These are phyloP conservation scores for Meteorus sp. DNA, from an alignment of 1,140 invertebrate genomes.

Conservation along the genomic window DNA sequence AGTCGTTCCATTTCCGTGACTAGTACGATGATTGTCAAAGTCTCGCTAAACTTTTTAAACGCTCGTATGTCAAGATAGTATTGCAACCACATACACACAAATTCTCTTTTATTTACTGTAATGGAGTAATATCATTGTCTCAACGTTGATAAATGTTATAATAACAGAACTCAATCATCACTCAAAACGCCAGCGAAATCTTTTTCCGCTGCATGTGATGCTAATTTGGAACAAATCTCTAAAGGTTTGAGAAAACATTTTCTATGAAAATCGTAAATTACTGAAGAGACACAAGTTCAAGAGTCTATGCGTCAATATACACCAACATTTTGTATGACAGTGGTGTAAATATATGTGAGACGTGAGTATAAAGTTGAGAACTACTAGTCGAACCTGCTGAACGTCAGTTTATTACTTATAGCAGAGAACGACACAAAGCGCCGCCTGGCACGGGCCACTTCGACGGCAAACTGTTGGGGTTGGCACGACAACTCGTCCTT, in stretches of 20 bases:
- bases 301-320: too few species aligned
- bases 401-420: slow-evolving; percentile 45
- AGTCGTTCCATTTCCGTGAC: slow-evolving; percentile 14
- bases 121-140: too few species aligned
- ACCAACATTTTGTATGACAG: slow-evolving; percentile 5
- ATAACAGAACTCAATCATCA: too few species aligned
- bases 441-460: slow-evolving; percentile 50
- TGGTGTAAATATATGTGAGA: background rate
- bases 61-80: too few species aligned
- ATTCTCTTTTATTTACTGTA: too few species aligned
- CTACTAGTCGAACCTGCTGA: slow-evolving; percentile 37
- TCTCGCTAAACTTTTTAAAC: background rate
- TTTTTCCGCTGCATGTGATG: too few species aligned
- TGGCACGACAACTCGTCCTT: slow-evolving; percentile 40
- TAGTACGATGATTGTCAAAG: slow-evolving; percentile 1
- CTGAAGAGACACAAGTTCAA: too few species aligned
- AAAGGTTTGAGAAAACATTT: too few species aligned
- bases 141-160: too few species aligned
- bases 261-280: too few species aligned
- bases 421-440: slow-evolving; percentile 38
- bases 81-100: background rate
- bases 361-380: slow-evolving; percentile 42
- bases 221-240: too few species aligned
- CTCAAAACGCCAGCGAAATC: too few species aligned
- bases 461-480: slow-evolving; percentile 47